Evolutionary conservation across 2,888 invertebrate species (phyloP).

Genomic region (Nymphalis polychloros): DNA sequence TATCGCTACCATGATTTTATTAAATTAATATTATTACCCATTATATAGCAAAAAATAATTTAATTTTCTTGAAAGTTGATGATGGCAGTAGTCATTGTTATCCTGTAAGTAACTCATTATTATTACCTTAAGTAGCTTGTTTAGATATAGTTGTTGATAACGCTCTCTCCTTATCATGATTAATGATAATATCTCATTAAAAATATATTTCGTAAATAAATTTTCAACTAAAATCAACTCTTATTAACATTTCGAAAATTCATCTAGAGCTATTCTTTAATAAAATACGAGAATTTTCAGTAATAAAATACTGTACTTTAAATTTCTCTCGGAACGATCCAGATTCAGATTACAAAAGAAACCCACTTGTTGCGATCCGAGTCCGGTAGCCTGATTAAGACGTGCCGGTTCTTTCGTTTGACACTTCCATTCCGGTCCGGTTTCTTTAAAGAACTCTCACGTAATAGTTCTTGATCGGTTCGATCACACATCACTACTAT

Average conservation of each 20-base stretch:
- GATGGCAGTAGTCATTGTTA: too few species aligned
- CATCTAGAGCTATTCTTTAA: background rate
- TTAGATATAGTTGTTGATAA: too few species aligned
- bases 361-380: conserved; percentile 56
- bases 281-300: background rate
- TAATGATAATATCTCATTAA: too few species aligned
- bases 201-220: too few species aligned
- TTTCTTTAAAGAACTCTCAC: conserved; percentile 61
- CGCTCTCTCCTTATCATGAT: too few species aligned
- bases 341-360: conserved; percentile 19
- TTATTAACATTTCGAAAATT: background rate
- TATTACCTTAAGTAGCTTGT: too few species aligned
- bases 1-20: too few species aligned
- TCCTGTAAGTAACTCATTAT: too few species aligned
- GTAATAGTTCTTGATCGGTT: conserved; percentile 47
- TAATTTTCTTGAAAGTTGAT: too few species aligned
- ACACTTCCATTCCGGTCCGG: conserved; percentile 45
- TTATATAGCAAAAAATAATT: too few species aligned
- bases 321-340: background rate
- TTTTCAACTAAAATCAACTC: too few species aligned
- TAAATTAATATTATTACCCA: too few species aligned
- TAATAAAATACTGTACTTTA: background rate
- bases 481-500: conserved; percentile 59
- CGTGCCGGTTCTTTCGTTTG: conserved; percentile 57
- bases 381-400: conserved; percentile 64